Conservation (phyloP, 2,113 vertebrate genomes). For the Sebastes schlegelii region DNA sequence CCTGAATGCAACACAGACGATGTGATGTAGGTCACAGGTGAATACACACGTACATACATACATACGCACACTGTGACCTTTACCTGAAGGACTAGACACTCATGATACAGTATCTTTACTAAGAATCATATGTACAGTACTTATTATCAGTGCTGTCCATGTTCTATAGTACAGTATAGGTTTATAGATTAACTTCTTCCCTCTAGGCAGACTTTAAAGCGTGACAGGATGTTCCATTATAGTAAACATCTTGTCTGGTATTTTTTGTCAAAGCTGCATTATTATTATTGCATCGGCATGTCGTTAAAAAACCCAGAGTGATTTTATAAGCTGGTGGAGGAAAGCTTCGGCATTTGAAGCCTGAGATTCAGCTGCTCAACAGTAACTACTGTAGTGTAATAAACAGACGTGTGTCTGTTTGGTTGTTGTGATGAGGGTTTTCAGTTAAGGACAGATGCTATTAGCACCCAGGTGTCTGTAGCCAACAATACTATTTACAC, state of each 20-base stretch:
- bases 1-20: conserved; percentile 25
- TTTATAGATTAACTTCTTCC: neutral
- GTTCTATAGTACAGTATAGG: neutral
- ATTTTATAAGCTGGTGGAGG: neutral
- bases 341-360: neutral
- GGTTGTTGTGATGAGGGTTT: too few species aligned
- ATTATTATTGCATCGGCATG: neutral
- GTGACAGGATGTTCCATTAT: neutral
- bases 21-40: conserved; percentile 22
- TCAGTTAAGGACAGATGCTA: too few species aligned
- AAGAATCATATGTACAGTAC: neutral
- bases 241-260: too few species aligned
- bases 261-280: neutral
- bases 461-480: too few species aligned
- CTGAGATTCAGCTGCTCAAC: neutral
- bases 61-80: neutral
- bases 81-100: neutral
- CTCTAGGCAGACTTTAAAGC: neutral
- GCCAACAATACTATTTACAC: too few species aligned
- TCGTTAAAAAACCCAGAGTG: neutral
- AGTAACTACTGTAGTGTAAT: neutral
- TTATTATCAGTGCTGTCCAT: neutral
- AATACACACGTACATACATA: neutral
- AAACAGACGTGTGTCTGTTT: neutral
- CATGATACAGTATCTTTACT: neutral